A percentile compares a stretch with the other conserved stretches of the same genome.
Evolutionary conservation across 2,113 vertebrate species (phyloP).

Genomic region (Hystrix brachyura): DNA sequence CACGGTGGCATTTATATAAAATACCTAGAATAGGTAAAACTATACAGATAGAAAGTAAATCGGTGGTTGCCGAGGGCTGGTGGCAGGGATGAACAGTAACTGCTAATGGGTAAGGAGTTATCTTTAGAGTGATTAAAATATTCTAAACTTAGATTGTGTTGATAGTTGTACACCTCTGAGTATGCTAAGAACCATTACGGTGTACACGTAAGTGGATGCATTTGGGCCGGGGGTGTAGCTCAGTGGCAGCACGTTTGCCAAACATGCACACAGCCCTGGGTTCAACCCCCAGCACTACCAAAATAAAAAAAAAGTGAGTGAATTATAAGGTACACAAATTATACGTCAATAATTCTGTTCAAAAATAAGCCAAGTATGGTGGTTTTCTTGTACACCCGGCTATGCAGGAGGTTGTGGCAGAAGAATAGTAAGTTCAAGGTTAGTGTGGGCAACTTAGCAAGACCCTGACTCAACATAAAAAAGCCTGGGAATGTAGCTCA

Average conservation of each 20-base stretch:
- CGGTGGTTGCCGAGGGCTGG: neutral
- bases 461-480: neutral
- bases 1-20: constrained; percentile 3
- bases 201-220: neutral
- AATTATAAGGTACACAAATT: constrained; percentile 29
- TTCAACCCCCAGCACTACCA: neutral
- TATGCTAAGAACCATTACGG: constrained; percentile 27
- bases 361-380: neutral
- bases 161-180: neutral
- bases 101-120: neutral
- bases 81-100: neutral
- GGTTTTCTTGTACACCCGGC: neutral
- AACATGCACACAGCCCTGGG: neutral
- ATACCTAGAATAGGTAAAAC: neutral
- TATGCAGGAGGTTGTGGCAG: neutral
- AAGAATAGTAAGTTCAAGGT: neutral
- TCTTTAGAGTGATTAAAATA: constrained; percentile 4
- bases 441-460: neutral
- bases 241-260: neutral
- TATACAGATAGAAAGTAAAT: neutral
- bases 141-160: constrained; percentile 38
- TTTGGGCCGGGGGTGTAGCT: neutral
- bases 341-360: constrained; percentile 21
- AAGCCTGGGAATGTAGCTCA: neutral
- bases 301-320: neutral